Base-by-base conservation (phyloP, 2,113 vertebrate genomes). In the Colistium nudipinnis region DNA sequence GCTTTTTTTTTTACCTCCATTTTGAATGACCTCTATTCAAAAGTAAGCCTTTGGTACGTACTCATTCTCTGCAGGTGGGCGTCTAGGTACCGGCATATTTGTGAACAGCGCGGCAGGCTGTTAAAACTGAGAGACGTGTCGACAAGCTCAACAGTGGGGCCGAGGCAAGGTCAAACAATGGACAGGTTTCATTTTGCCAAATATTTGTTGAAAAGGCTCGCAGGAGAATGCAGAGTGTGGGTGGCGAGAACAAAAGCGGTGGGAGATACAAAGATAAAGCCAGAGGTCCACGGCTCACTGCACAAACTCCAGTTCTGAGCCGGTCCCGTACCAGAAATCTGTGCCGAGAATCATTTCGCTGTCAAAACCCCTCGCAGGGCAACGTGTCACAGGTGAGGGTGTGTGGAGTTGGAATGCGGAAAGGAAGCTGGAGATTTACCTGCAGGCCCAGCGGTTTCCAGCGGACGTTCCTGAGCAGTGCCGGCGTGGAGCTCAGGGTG, bases 361-460 rank as follows among this genome's bases (percentile, higher is more conserved):
- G 59, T 62, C n/a, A 8, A 45, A 52, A 24, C 30, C 10, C 12
- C n/a, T n/a, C n/a, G n/a, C n/a, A n/a, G n/a, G n/a, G n/a, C n/a
- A n/a, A n/a, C n/a, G n/a, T n/a, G n/a, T n/a, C n/a, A n/a, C n/a
- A n/a, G n/a, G n/a, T n/a, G n/a, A n/a, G n/a, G 52, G 8, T 35
- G n/a, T 43, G 36, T 54, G 51, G n/a, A n/a, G n/a, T n/a, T n/a
- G 12, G 31, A 6, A 4, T 33, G 31, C 9, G 31, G 4, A 48
- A 48, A 78, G 62, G 13, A 28, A 33, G 22, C 7, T 63, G 39
- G 31, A n/a, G 43, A 38, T 76, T 91, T 92, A 95, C 94, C 94
- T 96, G 95, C 33, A 96, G 91, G 16, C 94, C 94, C 19, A 95
- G 93, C 2, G 95, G 95, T 79, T 96, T 96, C 95, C 95, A 96